Conservation (phyloP, 2,888 invertebrate genomes). For the Drosophila infuscata region DNA sequence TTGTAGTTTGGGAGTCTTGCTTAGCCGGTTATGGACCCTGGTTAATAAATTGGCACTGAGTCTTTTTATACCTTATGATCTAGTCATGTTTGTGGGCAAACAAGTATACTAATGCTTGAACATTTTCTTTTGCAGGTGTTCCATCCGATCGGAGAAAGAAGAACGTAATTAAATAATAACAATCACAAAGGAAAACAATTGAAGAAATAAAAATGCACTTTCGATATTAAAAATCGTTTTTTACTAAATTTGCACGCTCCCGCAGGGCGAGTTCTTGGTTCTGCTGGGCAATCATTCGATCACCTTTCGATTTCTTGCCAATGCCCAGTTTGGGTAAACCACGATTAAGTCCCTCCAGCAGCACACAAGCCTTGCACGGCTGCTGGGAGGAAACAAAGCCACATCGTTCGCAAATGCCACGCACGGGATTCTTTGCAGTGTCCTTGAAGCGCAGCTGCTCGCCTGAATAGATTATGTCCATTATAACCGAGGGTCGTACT, state of each 20-base stretch:
- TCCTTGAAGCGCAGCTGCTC: slow-evolving; percentile 94
- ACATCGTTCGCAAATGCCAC: slow-evolving; percentile 93
- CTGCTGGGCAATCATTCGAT: slow-evolving; percentile 88
- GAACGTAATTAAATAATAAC: too few relatives aligned
- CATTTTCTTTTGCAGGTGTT: slow-evolving; percentile 31
- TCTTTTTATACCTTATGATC: slow-evolving; percentile 5
- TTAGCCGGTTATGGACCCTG: slow-evolving; percentile 77
- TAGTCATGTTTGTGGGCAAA: not conserved
- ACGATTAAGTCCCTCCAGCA: slow-evolving; percentile 97
- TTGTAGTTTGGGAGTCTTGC: slow-evolving; percentile 76
- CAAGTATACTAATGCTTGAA: slow-evolving; percentile 19
- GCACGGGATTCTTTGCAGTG: slow-evolving; percentile 92
- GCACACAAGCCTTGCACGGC: slow-evolving; percentile 98
- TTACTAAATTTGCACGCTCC: slow-evolving; percentile 84
- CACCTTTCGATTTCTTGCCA: slow-evolving; percentile 93
- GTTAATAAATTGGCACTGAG: slow-evolving; percentile 83
- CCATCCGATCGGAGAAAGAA: too few relatives aligned
- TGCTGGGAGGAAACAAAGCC: slow-evolving; percentile 96
- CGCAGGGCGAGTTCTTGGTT: slow-evolving; percentile 80
- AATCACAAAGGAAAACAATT: too few relatives aligned
- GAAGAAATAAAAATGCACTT: slow-evolving; percentile 10
- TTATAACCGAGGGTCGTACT: slow-evolving; percentile 95
- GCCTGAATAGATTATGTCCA: slow-evolving; percentile 97
- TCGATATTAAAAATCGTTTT: slow-evolving; percentile 83
- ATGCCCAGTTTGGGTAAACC: slow-evolving; percentile 96